A percentile compares a stretch with the other conserved stretches of the same genome.
Conservation (phyloP, 2,888 invertebrate genomes). For the Quadroppia sp. region DNA sequence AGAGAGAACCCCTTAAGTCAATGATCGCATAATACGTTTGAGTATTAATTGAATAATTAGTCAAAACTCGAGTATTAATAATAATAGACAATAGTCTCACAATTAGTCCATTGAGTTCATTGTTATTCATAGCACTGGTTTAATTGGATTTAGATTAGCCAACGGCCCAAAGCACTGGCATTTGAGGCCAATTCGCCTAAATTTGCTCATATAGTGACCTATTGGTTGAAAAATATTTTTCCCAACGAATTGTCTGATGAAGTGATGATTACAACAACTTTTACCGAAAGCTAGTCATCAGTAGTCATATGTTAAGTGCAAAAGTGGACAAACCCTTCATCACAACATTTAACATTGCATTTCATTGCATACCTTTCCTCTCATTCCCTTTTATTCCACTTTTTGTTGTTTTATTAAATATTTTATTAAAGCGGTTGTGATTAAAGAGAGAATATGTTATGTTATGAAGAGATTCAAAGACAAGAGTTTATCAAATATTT, state of each 20-base stretch:
- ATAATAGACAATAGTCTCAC: background rate
- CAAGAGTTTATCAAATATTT: constrained; percentile 12
- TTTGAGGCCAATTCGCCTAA: constrained; percentile 33
- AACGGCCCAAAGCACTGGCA: background rate
- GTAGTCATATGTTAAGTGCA: constrained; percentile 34
- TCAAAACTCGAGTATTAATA: background rate
- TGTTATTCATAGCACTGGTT: constrained; percentile 8
- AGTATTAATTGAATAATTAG: background rate
- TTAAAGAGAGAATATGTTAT: constrained; percentile 13
- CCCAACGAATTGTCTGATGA: constrained; percentile 26
- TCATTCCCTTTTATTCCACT: too few relatives aligned
- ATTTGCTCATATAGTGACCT: constrained; percentile 30
- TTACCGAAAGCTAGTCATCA: constrained; percentile 22
- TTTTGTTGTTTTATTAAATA: constrained; percentile 2
- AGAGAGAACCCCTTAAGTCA: too few relatives aligned
- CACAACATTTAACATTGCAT: background rate
- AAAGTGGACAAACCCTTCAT: constrained; percentile 17
- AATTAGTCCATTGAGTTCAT: constrained; percentile 1
- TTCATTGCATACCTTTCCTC: too few relatives aligned
- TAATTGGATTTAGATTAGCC: constrained; percentile 26
- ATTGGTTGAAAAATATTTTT: constrained; percentile 1
- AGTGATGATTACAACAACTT: background rate
- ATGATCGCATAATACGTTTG: background rate
- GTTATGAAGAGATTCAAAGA: constrained; percentile 12
- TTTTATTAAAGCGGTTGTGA: constrained; percentile 30